These are phyloP conservation scores for Beroe forskalii DNA, from an alignment of 37 sponge, comb jelly and placozoan genomes.

Conservation along the genomic window DNA sequence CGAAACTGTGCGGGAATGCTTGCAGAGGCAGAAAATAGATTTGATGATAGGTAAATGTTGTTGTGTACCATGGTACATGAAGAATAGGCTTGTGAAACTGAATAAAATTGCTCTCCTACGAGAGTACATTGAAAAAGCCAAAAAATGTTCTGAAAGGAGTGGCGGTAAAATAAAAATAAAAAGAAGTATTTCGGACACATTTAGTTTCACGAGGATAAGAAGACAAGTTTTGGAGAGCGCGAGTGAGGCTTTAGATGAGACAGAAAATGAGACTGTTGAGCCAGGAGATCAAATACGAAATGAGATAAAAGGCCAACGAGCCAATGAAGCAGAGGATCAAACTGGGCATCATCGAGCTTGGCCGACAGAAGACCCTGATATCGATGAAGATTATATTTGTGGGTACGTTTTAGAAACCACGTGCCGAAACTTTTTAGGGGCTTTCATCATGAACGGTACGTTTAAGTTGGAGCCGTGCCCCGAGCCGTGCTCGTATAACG, in stretches of 20 bases:
- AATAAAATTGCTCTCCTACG: not conserved
- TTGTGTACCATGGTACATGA: conserved; percentile 19
- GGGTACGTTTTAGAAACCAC: not conserved
- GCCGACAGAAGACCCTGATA: not conserved
- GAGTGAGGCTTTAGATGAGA: not conserved
- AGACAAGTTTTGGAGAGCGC: no score
- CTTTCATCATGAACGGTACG: not conserved
- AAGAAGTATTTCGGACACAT: not conserved
- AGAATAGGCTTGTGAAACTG: not conserved
- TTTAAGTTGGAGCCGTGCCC: not conserved
- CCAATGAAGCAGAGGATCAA: no score
- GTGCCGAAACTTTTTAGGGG: not conserved
- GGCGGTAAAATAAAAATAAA: not conserved
- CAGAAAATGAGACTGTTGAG: not conserved
- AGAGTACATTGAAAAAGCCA: not conserved
- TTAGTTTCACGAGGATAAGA: no score
- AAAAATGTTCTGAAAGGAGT: not conserved
- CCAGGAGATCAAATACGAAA: not conserved
- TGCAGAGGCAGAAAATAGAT: not conserved
- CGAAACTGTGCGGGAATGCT: not conserved
- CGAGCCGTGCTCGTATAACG: not conserved
- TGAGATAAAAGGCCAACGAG: not conserved
- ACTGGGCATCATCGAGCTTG: not conserved
- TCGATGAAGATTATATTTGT: not conserved
- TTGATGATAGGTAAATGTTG: not conserved